phyloP scores from a whole-genome alignment of 2,113 vertebrate genomes.

The Dicaeum eximium region DNA sequence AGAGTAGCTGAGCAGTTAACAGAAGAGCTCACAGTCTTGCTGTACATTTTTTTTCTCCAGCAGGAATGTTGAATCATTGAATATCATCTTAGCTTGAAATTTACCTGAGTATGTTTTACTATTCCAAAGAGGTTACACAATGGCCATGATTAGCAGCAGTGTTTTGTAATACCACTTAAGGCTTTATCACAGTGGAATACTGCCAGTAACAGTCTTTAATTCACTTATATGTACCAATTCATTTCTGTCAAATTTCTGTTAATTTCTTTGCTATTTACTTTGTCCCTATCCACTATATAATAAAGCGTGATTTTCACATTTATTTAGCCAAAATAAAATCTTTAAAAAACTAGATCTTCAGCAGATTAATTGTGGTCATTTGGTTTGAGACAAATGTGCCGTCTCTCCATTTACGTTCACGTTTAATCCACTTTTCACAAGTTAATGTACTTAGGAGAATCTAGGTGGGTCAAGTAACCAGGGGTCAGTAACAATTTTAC shows the following conservation, averaged over 20 bases:
- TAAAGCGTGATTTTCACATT: slow-evolving; percentile 48
- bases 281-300: slow-evolving; percentile 45
- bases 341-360: background rate
- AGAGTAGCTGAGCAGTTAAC: slow-evolving; percentile 8
- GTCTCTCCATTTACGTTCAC: slow-evolving; percentile 39
- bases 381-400: slow-evolving; percentile 50
- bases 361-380: slow-evolving; percentile 49
- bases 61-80: slow-evolving; percentile 49
- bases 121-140: slow-evolving; percentile 45
- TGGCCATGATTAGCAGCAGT: slow-evolving; percentile 59
- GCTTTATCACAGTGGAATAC: slow-evolving; percentile 64
- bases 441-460: slow-evolving; percentile 45
- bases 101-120: slow-evolving; percentile 59
- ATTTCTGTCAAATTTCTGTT: slow-evolving; percentile 73
- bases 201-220: slow-evolving; percentile 78
- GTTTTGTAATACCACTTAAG: slow-evolving; percentile 74
- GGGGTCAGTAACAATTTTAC: background rate
- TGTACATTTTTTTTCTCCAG: background rate
- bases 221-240: slow-evolving; percentile 73
- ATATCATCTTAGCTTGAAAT: slow-evolving; percentile 61
- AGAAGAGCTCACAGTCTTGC: slow-evolving; percentile 10
- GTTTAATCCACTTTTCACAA: slow-evolving; percentile 61
- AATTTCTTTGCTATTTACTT: slow-evolving; percentile 70
- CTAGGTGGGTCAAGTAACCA: background rate
- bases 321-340: slow-evolving; percentile 45